These are phyloP conservation scores for Scotopteryx bipunctaria DNA, from an alignment of 2,888 invertebrate species.

Conservation along the genomic window DNA sequence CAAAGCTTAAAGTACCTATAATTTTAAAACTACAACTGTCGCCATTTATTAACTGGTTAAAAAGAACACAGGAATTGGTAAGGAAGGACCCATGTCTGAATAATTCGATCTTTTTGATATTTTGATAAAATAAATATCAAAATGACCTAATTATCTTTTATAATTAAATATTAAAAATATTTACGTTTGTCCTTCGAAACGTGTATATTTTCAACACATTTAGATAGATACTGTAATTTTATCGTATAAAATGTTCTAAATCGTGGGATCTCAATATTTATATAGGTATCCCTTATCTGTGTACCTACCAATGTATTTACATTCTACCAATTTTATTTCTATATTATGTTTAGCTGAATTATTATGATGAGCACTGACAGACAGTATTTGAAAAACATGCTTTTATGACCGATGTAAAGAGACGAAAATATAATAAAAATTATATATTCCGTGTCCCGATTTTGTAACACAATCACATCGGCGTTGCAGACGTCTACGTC, in stretches of 20 bases:
- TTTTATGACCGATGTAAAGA: background rate
- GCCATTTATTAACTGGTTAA: too few relatives aligned
- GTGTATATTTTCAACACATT: slow-evolving; percentile 5
- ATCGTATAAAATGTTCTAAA: slow-evolving; percentile 15
- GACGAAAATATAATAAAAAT: too few relatives aligned
- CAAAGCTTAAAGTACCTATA: too few relatives aligned
- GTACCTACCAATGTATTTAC: slow-evolving; percentile 21
- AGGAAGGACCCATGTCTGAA: too few relatives aligned
- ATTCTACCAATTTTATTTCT: slow-evolving; percentile 7
- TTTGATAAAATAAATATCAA: too few relatives aligned
- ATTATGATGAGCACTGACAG: slow-evolving; percentile 1
- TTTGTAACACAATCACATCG: too few relatives aligned
- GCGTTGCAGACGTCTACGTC: background rate
- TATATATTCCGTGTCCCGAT: too few relatives aligned
- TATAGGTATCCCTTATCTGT: slow-evolving; percentile 17
- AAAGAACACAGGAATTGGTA: too few relatives aligned
- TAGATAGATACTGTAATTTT: background rate
- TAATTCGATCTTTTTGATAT: too few relatives aligned
- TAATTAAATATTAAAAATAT: too few relatives aligned
- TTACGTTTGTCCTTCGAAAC: background rate
- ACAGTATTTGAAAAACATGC: background rate
- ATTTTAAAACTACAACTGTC: too few relatives aligned
- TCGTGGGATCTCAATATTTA: slow-evolving; percentile 30
- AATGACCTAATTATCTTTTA: too few relatives aligned
- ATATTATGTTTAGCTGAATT: slow-evolving; percentile 5